Evolutionary conservation across 2,113 vertebrate genomes (phyloP).

Genomic region (Rhabdomys dilectus): DNA sequence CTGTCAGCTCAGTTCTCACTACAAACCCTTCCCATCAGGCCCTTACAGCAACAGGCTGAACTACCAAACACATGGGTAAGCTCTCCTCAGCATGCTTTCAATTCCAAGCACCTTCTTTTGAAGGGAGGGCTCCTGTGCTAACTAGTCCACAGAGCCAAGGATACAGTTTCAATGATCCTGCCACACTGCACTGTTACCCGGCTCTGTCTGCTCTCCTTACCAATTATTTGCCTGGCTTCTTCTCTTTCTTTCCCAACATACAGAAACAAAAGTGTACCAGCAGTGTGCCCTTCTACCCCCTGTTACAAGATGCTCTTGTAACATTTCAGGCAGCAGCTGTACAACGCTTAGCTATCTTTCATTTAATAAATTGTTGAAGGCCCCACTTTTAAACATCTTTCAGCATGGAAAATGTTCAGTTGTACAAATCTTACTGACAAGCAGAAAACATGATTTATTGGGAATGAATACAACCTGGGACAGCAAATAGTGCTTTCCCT

Average conservation of each 20-base stretch:
- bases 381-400: slow-evolving; percentile 15
- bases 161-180: slow-evolving; percentile 63
- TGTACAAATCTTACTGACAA: background rate
- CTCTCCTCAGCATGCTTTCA: slow-evolving; percentile 58
- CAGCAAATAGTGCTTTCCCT: background rate
- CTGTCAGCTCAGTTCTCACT: slow-evolving; percentile 31
- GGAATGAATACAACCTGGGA: background rate
- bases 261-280: slow-evolving; percentile 13
- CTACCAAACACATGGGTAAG: background rate
- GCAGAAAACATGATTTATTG: slow-evolving; percentile 25
- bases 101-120: slow-evolving; percentile 57
- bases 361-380: background rate
- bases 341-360: background rate
- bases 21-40: slow-evolving; percentile 14
- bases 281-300: background rate
- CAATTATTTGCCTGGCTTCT: slow-evolving; percentile 58
- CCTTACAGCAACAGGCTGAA: slow-evolving; percentile 7
- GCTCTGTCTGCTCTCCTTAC: slow-evolving; percentile 61
- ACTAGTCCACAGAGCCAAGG: slow-evolving; percentile 58
- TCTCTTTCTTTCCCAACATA: slow-evolving; percentile 18
- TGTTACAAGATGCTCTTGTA: slow-evolving; percentile 10
- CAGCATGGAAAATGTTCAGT: slow-evolving; percentile 3
- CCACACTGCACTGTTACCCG: slow-evolving; percentile 57
- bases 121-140: slow-evolving; percentile 45
- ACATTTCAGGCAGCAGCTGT: slow-evolving; percentile 10